Evolutionary conservation across 2,888 invertebrate species (phyloP).

Genomic region (Fragum sueziense): DNA sequence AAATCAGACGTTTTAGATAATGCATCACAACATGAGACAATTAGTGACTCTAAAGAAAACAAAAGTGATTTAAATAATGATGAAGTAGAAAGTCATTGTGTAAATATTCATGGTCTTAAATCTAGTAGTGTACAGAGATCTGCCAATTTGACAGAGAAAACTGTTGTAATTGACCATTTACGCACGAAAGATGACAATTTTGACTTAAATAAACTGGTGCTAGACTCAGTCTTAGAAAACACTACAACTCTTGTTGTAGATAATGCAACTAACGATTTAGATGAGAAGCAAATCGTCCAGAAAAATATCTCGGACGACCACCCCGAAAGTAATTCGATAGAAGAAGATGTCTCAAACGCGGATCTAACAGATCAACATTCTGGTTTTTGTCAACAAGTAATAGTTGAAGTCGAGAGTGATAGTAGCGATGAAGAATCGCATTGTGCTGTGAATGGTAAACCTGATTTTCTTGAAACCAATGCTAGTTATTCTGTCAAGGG

Average conservation of each 20-base stretch:
- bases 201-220: constrained; percentile 14
- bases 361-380: too few species aligned
- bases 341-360: not conserved
- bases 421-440: not conserved
- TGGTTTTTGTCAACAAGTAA: not conserved
- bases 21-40: not conserved
- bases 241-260: not conserved
- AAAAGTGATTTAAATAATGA: not conserved
- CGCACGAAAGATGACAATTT: constrained; percentile 9
- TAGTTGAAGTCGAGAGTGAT: constrained; percentile 3
- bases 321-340: not conserved
- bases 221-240: constrained; percentile 10
- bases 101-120: not conserved
- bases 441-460: not conserved
- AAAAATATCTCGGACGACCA: not conserved
- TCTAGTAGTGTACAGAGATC: not conserved
- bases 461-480: not conserved
- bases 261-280: not conserved
- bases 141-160: not conserved
- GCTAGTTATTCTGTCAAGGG: too few species aligned
- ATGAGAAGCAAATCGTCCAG: not conserved
- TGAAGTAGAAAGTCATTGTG: not conserved
- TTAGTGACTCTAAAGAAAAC: not conserved
- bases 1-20: not conserved
- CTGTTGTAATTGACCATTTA: not conserved